A percentile compares a stretch with the other conserved stretches of the same genome.
Evolutionary conservation across 2,113 vertebrate species (phyloP).

Genomic region (Hemichromis elongatus): DNA sequence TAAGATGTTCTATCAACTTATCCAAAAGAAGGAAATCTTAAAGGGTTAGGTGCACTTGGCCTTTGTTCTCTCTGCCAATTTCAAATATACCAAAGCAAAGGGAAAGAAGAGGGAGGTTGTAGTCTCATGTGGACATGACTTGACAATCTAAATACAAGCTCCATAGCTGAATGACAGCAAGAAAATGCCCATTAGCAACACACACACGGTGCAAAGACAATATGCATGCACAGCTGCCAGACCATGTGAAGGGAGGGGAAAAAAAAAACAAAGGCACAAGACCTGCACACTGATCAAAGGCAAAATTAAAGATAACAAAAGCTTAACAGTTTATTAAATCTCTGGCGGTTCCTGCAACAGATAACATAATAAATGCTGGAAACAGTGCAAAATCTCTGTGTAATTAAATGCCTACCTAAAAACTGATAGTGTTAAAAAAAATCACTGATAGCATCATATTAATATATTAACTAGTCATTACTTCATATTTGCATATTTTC

Average conservation of each 20-base stretch:
- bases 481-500: not conserved
- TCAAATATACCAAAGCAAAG: not conserved
- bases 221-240: not conserved
- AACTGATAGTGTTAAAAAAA: not conserved
- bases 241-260: not conserved
- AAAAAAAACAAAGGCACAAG: not conserved
- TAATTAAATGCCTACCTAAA: conserved; percentile 25
- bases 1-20: not conserved
- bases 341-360: not conserved
- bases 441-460: not conserved
- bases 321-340: conserved; percentile 48
- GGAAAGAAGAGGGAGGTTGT: not conserved
- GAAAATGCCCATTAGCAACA: conserved; percentile 4
- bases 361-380: conserved; percentile 13
- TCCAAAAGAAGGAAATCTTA: not conserved
- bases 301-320: conserved; percentile 20
- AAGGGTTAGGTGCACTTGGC: not conserved
- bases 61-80: not conserved
- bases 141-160: conserved; percentile 15
- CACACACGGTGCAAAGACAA: not conserved
- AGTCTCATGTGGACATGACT: not conserved
- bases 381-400: not conserved
- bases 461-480: not conserved
- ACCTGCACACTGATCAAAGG: conserved; percentile 31
- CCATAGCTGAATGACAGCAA: not conserved